These are phyloP conservation scores for Brachionus asplanchnoidis DNA, from an alignment of 1,140 invertebrate genomes.

Conservation along the genomic window DNA sequence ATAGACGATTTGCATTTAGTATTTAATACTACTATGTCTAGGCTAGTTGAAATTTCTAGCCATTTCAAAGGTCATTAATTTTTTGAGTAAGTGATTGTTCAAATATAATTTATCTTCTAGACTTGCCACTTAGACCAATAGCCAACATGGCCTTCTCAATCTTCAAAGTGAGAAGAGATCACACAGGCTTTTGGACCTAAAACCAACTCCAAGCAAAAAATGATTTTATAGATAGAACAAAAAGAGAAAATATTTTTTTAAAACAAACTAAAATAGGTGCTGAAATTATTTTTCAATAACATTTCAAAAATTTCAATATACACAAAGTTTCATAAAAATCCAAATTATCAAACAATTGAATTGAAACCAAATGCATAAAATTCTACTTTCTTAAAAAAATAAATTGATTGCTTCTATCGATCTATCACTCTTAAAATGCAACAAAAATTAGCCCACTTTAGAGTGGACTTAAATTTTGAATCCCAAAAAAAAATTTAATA, in stretches of 20 bases:
- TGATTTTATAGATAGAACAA: neutral
- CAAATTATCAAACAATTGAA: neutral
- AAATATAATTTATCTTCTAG: constrained; percentile 16
- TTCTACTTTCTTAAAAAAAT: neutral
- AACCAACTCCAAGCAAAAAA: neutral
- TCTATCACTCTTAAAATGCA: neutral
- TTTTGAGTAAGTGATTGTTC: neutral
- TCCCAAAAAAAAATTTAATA: neutral
- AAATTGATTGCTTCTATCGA: neutral
- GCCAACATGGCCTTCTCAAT: neutral
- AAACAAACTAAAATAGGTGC: neutral
- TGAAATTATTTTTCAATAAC: neutral
- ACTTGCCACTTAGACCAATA: neutral
- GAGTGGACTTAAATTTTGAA: neutral
- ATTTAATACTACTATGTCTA: constrained; percentile 26
- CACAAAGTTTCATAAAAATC: neutral
- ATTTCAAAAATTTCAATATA: neutral
- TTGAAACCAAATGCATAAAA: neutral
- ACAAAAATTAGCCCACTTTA: neutral
- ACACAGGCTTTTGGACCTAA: neutral
- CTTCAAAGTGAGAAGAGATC: neutral
- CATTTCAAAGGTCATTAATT: constrained; percentile 33
- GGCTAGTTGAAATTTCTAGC: constrained; percentile 20
- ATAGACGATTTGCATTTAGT: constrained; percentile 3
- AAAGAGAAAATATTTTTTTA: neutral